These are phyloP conservation scores for Chaunax sp. DNA, from an alignment of 2,797 vertebrate genomes.

Conservation along the genomic window DNA sequence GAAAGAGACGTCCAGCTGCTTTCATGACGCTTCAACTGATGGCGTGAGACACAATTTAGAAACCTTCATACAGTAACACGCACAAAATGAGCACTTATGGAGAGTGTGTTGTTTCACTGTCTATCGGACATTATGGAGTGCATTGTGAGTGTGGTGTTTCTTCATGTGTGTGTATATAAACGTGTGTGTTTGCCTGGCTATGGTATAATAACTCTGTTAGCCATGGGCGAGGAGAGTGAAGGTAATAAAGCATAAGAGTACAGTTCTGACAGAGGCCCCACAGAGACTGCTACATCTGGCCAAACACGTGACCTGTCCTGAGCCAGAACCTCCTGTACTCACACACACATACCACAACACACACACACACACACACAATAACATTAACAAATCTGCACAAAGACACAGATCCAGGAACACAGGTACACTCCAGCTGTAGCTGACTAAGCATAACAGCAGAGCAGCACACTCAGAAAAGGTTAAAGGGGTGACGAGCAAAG, in stretches of 20 bases:
- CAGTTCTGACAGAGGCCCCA: conserved; percentile 37
- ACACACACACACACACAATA: conserved; percentile 8
- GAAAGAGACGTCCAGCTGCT: conserved; percentile 36
- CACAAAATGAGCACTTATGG: conserved; percentile 21
- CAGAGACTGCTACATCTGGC: conserved; percentile 33
- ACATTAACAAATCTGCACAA: conserved; percentile 10
- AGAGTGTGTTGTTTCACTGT: conserved; percentile 11
- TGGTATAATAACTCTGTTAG: conserved; percentile 47
- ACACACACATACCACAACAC: background rate
- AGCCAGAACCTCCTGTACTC: conserved; percentile 40
- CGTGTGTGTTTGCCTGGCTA: conserved; percentile 5
- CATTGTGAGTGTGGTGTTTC: background rate
- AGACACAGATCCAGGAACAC: conserved; percentile 1
- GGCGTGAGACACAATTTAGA: conserved; percentile 28
- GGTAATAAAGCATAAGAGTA: conserved; percentile 51
- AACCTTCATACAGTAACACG: conserved; percentile 32
- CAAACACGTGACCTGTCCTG: conserved; percentile 35
- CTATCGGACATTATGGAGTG: background rate
- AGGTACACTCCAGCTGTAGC: conserved; percentile 32
- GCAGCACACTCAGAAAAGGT: conserved; percentile 26
- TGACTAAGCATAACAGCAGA: conserved; percentile 56
- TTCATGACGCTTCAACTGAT: conserved; percentile 18
- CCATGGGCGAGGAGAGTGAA: conserved; percentile 40
- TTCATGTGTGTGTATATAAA: background rate
- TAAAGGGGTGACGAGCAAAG: conserved; percentile 63